These are phyloP conservation scores for Hydropotes inermis DNA, from an alignment of 2,113 vertebrate species.

Conservation along the genomic window DNA sequence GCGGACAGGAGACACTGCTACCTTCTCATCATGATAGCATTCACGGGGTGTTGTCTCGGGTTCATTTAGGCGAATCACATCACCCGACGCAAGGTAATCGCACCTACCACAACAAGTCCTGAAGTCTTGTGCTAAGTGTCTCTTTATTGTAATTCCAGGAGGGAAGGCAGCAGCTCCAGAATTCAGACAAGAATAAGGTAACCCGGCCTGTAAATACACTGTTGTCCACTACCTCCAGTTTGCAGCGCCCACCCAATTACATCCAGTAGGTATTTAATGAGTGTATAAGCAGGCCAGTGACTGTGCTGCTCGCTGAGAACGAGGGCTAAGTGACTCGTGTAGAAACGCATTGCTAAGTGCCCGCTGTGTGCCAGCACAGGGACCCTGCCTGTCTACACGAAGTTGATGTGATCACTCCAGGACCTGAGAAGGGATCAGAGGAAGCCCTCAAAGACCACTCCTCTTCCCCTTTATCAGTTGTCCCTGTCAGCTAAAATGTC, in stretches of 20 bases:
- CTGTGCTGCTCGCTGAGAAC: fast-evolving
- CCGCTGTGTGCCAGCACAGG: fast-evolving
- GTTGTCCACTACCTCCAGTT: neutral
- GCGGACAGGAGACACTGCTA: neutral
- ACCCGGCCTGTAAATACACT: neutral
- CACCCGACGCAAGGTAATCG: neutral
- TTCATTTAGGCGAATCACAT: constrained; percentile 60
- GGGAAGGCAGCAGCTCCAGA: neutral
- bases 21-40: neutral
- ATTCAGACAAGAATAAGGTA: neutral
- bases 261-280: neutral
- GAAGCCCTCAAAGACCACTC: neutral
- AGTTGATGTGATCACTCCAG: neutral
- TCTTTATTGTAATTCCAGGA: neutral
- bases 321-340: fast-evolving
- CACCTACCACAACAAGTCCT: neutral
- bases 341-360: fast-evolving
- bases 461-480: constrained; percentile 41
- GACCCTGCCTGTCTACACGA: neutral
- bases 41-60: neutral
- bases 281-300: neutral
- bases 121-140: neutral
- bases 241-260: neutral
- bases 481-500: constrained; percentile 57
- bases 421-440: neutral